Percentiles rank a stretch among this genome's conserved stretches.
Evolutionary conservation across 2,797 vertebrate genomes (phyloP).

Genomic region (Diglossa cyanea): DNA sequence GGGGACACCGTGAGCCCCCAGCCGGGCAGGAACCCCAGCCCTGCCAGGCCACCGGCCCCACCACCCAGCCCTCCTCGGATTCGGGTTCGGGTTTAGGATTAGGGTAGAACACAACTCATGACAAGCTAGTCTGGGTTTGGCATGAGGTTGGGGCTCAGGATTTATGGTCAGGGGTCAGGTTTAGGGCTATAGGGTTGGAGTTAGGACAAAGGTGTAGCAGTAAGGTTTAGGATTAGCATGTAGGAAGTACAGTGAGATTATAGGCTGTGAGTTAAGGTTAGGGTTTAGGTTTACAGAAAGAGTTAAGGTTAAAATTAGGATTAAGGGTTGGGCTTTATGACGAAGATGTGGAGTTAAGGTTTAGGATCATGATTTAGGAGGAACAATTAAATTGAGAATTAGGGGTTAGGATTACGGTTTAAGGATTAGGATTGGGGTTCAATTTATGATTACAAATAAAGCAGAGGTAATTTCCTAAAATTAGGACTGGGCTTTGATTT

Average conservation of each 20-base stretch:
- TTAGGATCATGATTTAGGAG: neutral
- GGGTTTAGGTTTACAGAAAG: neutral
- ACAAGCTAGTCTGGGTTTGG: neutral
- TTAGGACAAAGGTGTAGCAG: too few relatives aligned
- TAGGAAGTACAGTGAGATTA: neutral
- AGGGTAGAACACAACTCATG: rapidly evolving
- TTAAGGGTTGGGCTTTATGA: rapidly evolving
- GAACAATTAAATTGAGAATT: neutral
- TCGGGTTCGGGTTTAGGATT: neutral
- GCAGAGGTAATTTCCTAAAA: too few relatives aligned
- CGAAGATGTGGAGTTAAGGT: neutral
- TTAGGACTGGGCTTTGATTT: neutral
- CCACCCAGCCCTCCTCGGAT: rapidly evolving
- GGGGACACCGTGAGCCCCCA: neutral
- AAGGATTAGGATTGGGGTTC: neutral
- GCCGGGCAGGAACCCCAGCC: rapidly evolving
- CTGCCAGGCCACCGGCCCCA: neutral
- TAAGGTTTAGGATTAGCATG: neutral
- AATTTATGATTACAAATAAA: neutral
- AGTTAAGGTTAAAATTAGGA: neutral
- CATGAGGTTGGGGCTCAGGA: rapidly evolving
- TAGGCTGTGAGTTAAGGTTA: neutral
- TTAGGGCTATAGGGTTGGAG: neutral
- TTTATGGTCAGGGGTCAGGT: neutral
- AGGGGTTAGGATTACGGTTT: neutral